These are phyloP conservation scores for Leptopilina drosophilae DNA, from an alignment of 2,888 invertebrate genomes.

Conservation along the genomic window DNA sequence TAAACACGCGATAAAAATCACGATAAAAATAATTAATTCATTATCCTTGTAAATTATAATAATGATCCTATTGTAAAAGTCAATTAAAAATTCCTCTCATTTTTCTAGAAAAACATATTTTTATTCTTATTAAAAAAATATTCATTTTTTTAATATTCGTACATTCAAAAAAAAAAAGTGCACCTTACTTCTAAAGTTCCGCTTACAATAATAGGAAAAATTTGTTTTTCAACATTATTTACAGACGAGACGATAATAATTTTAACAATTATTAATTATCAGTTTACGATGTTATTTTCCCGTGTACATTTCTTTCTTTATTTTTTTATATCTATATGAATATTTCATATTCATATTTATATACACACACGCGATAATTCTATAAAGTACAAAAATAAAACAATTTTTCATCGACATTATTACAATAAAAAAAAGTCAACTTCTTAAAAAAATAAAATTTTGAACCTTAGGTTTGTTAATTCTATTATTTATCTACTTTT, in stretches of 20 bases:
- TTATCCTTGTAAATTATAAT: conserved; percentile 7
- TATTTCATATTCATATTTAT: background rate
- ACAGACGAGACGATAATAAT: conserved; percentile 6
- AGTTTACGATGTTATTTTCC: background rate
- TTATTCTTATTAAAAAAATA: conserved; percentile 28
- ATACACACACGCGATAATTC: too few relatives aligned
- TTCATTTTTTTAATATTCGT: background rate
- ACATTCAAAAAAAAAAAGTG: background rate
- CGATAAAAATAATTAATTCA: conserved; percentile 17
- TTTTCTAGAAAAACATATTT: conserved; percentile 35
- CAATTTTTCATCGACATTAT: too few relatives aligned
- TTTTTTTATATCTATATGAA: background rate
- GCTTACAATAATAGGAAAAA: conserved; percentile 3
- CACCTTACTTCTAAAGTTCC: conserved; percentile 22
- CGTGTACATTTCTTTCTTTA: background rate
- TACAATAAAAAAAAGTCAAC: too few relatives aligned
- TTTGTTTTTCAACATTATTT: conserved; percentile 29
- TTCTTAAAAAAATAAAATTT: too few relatives aligned
- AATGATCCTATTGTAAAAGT: background rate
- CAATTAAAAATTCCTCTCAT: background rate
- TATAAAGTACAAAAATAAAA: too few relatives aligned
- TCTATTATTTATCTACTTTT: too few relatives aligned
- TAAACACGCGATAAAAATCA: background rate
- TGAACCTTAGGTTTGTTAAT: too few relatives aligned
- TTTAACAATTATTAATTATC: background rate